Evolutionary conservation across 2,888 invertebrate genomes (phyloP), one percentile per base, ranked within the genome.

Genomic region (Lycophotia porphyrea): DNA sequence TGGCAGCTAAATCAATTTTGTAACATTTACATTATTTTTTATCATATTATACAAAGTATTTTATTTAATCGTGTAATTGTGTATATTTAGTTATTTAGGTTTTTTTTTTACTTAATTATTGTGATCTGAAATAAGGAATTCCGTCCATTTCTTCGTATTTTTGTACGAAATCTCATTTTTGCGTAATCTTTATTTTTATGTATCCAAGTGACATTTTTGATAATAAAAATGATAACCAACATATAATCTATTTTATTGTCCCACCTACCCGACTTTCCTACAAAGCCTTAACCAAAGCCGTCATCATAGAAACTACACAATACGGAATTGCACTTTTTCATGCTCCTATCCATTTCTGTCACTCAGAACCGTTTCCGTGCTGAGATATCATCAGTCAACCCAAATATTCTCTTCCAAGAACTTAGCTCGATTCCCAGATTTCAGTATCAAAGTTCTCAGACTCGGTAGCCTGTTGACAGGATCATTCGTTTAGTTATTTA

Each of bases 71-170:
- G n/a, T 63, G 60, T 61, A 61, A 67, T 72, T 74, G 24, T 66
- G 34, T 77, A 76, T 71, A 58, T 76, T 77, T 84, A 74, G 44
- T 76, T 84, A 27, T 76, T 80, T 77, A 76, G 31, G 34, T 70
- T 81, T 75, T 60, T 70, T 81, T 75, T 60, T 85, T 80, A 75
- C 74, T 79, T 85, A 81, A 67, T 87, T 68, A 68, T 80, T 84
- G 73, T 86, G 87, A 87, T 88, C 85, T 87, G 85, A 87, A 87
- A 78, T 88, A 88, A 81, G 76, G 80, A 85, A 89, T 78, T 93
- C 94, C 94, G 93, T 94, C 94, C 94, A 93, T 88, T 88, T 88
- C 83, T 68, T 83, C 82, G 81, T 88, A 88, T 89, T 91, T 90
- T 90, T 90, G 87, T 91, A 89, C 82, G 88, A 90, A 69, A 90